A percentile compares a stretch with the other conserved stretches of the same genome.
Evolutionary conservation across 2,113 vertebrate genomes (phyloP).

Genomic region (Phoenicopterus ruber): DNA sequence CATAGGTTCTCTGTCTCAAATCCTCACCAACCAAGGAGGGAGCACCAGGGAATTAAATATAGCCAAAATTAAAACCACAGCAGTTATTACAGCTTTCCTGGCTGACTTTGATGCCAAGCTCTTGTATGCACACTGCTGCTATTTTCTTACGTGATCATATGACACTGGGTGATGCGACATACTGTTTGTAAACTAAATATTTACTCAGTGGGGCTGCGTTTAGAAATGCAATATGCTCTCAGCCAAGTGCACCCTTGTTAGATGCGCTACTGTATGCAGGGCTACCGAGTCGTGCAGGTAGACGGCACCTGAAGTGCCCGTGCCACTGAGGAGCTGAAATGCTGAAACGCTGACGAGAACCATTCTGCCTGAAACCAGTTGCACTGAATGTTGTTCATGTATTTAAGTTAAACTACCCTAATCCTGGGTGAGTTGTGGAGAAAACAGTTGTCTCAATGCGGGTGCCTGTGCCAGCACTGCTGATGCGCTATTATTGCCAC

Average conservation of each 20-base stretch:
- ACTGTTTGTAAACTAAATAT: background rate
- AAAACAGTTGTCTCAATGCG: background rate
- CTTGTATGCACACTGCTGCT: background rate
- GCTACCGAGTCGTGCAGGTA: background rate
- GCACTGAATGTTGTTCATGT: fast-evolving
- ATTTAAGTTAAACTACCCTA: background rate
- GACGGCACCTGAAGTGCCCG: background rate
- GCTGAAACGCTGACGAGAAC: background rate
- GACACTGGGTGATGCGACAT: background rate
- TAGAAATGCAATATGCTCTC: fast-evolving
- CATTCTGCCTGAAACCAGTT: background rate
- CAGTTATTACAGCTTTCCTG: background rate
- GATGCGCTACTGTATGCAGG: background rate
- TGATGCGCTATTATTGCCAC: background rate
- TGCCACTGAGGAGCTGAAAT: background rate
- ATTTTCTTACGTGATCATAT: background rate
- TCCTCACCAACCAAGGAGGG: background rate
- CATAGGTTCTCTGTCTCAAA: background rate
- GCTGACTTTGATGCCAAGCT: background rate
- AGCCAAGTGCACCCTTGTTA: background rate
- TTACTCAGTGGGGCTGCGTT: background rate
- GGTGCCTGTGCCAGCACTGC: background rate
- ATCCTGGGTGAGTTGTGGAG: background rate
- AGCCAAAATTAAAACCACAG: background rate
- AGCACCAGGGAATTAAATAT: background rate